Conservation (phyloP, 2,113 vertebrate species). For the Bos javanicus region DNA sequence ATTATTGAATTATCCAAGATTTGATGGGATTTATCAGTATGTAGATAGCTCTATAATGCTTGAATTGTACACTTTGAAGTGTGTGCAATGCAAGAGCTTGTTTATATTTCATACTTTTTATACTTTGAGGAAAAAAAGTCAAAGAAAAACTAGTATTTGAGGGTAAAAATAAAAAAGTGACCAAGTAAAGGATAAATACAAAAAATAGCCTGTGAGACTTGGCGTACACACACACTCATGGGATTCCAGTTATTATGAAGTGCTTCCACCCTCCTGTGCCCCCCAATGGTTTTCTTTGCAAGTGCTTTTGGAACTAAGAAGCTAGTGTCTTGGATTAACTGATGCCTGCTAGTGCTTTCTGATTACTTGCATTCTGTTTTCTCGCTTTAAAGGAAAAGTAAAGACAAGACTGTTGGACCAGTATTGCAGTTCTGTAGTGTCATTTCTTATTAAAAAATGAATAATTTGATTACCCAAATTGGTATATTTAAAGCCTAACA, state of each 20-base stretch:
- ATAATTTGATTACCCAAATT: slow-evolving; percentile 88
- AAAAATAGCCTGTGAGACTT: slow-evolving; percentile 74
- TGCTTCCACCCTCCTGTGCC: slow-evolving; percentile 70
- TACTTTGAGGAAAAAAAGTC: slow-evolving; percentile 89
- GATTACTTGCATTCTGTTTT: slow-evolving; percentile 84
- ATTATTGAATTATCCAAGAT: slow-evolving; percentile 85
- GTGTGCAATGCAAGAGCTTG: slow-evolving; percentile 87
- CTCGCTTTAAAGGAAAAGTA: slow-evolving; percentile 81
- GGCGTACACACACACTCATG: slow-evolving; percentile 57
- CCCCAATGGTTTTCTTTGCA: slow-evolving; percentile 74
- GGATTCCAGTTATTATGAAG: slow-evolving; percentile 79
- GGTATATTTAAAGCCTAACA: slow-evolving; percentile 93
- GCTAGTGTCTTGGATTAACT: slow-evolving; percentile 84
- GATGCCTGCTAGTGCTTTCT: slow-evolving; percentile 86
- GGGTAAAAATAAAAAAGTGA: slow-evolving; percentile 75
- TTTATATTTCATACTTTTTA: slow-evolving; percentile 98
- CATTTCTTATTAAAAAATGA: slow-evolving; percentile 87
- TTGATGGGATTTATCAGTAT: slow-evolving; percentile 83
- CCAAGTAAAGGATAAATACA: slow-evolving; percentile 79
- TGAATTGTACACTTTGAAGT: slow-evolving; percentile 82
- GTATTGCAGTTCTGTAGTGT: slow-evolving; percentile 89
- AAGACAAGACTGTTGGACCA: slow-evolving; percentile 90
- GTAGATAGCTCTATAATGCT: slow-evolving; percentile 87
- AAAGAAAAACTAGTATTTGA: slow-evolving; percentile 82
- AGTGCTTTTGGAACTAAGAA: slow-evolving; percentile 83